Conservation (phyloP, 2,888 invertebrate species). For the Anthophora plumipes region DNA sequence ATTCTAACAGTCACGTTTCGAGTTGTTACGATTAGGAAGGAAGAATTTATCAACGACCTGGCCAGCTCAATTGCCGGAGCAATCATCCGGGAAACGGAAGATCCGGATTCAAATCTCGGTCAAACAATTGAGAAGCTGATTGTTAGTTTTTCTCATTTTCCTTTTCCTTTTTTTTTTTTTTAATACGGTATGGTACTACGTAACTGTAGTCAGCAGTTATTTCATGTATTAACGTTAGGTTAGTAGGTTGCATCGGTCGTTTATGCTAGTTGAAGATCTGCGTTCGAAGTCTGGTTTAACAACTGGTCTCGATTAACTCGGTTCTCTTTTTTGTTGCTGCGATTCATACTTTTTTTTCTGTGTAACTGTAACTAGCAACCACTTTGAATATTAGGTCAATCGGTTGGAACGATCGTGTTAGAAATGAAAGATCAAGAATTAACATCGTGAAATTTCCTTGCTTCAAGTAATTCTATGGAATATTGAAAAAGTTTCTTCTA, state of each 20-base stretch:
- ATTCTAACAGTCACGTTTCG: not conserved
- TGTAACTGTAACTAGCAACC: slow-evolving; percentile 10
- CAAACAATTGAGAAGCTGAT: not conserved
- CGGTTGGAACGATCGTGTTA: not conserved
- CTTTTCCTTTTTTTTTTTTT: not conserved
- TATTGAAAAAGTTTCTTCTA: too few relatives aligned
- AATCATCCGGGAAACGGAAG: slow-evolving; percentile 25
- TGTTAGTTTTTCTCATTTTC: too few relatives aligned
- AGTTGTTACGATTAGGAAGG: slow-evolving; percentile 14
- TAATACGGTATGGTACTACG: too few relatives aligned
- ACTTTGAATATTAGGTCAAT: slow-evolving; percentile 25
- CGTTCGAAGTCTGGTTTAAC: not conserved
- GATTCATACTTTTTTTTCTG: not conserved
- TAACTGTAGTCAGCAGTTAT: not conserved
- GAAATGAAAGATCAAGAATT: slow-evolving; percentile 4
- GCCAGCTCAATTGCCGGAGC: not conserved
- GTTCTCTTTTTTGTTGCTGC: too few relatives aligned
- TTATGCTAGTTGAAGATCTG: not conserved
- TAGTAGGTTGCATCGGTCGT: not conserved
- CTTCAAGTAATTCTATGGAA: not conserved
- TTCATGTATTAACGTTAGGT: not conserved
- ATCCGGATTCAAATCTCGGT: slow-evolving; percentile 4
- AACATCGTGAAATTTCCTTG: not conserved
- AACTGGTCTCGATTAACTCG: not conserved
- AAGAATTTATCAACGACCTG: slow-evolving; percentile 12